A percentile compares a stretch with the other conserved stretches of the same genome.
Conservation (phyloP, 2,888 invertebrate genomes). For the Drosophila fungiperda region DNA sequence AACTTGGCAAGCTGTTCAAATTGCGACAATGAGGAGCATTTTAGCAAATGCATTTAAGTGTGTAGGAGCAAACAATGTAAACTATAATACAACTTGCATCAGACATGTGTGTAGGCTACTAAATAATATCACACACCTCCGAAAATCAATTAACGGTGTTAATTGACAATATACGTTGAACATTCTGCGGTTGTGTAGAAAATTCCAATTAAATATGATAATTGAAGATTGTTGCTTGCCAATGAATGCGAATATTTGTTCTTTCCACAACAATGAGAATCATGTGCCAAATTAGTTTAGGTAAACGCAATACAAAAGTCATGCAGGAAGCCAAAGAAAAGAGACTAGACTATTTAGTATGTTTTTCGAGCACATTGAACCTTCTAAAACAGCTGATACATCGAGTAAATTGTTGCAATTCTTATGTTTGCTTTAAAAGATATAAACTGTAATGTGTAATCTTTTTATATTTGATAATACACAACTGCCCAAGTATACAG, state of each 20-base stretch:
- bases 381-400: slow-evolving; percentile 2
- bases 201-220: slow-evolving; percentile 24
- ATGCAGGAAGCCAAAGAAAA: slow-evolving; percentile 33
- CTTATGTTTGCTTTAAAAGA: neutral
- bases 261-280: slow-evolving; percentile 8
- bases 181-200: neutral
- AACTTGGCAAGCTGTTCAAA: slow-evolving; percentile 19
- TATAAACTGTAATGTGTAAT: neutral
- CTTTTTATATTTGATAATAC: neutral
- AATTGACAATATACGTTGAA: slow-evolving; percentile 15
- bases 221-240: slow-evolving; percentile 15
- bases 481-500: neutral
- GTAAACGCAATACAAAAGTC: slow-evolving; percentile 11
- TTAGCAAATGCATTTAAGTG: neutral
- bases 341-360: slow-evolving; percentile 17
- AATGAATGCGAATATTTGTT: slow-evolving; percentile 10
- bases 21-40: slow-evolving; percentile 11
- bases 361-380: slow-evolving; percentile 42
- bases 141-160: slow-evolving; percentile 9
- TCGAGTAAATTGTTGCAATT: neutral
- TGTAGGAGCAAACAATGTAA: neutral
- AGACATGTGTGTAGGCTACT: neutral
- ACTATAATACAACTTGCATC: neutral
- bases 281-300: slow-evolving; percentile 11
- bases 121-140: slow-evolving; percentile 21